These are phyloP conservation scores for Antennarius maculatus DNA, from an alignment of 2,797 vertebrate genomes.

Conservation along the genomic window DNA sequence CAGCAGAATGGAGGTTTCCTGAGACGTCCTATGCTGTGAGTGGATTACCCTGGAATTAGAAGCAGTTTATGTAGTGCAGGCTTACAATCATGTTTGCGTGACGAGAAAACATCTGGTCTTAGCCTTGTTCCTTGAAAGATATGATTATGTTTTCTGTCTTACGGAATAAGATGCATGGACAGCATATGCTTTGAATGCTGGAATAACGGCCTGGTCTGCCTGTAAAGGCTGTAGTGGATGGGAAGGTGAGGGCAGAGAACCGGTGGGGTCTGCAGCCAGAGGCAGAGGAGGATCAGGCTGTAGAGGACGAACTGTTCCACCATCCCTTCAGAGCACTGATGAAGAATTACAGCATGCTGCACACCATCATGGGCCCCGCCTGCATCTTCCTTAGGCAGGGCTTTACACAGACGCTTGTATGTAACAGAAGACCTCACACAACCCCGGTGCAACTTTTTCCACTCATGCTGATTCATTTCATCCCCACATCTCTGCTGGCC, in stretches of 20 bases:
- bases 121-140: constrained; percentile 19
- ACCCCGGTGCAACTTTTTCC: constrained; percentile 23
- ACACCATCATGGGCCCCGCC: constrained; percentile 80
- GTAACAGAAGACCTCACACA: constrained; percentile 43
- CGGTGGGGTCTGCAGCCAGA: constrained; percentile 36
- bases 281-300: constrained; percentile 50
- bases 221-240: constrained; percentile 64
- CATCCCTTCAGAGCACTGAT: constrained; percentile 67
- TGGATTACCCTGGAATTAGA: constrained; percentile 32
- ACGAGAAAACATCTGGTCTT: constrained; percentile 5
- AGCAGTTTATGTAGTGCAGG: constrained; percentile 33
- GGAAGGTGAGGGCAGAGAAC: constrained; percentile 36
- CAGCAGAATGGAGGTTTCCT: background rate
- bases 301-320: constrained; percentile 49
- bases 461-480: constrained; percentile 29
- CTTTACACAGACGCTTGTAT: constrained; percentile 77
- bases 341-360: constrained; percentile 80
- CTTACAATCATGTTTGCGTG: constrained; percentile 7
- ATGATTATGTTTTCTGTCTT: constrained; percentile 31
- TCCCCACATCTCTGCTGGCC: constrained; percentile 32
- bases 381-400: constrained; percentile 92
- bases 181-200: background rate
- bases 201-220: constrained; percentile 61
- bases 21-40: background rate
- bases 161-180: background rate